phyloP scores from a whole-genome alignment of 2,113 vertebrate species.

The Gadus chalcogrammus region DNA sequence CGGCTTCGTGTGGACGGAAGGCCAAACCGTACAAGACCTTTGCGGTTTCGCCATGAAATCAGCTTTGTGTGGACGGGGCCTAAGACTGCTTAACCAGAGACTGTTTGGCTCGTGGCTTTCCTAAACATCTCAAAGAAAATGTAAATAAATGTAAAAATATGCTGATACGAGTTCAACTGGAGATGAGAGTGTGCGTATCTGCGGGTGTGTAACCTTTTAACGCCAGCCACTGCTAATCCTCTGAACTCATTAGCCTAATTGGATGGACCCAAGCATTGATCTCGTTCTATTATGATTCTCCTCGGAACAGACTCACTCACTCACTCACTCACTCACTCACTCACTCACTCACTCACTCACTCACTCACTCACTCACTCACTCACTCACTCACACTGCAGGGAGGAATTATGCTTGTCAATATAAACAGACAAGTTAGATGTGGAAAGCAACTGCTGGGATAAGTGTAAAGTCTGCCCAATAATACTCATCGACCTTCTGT shows the following conservation, averaged over 20 bases:
- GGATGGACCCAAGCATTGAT: constrained; percentile 55
- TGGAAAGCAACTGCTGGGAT: no score
- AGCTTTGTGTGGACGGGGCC: no score
- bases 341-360: constrained; percentile 5
- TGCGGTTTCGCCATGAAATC: no score
- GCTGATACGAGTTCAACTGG: constrained; percentile 4
- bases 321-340: constrained; percentile 14
- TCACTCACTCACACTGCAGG: neutral
- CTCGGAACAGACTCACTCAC: constrained; percentile 29
- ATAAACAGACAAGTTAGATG: no score
- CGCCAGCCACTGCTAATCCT: constrained; percentile 45
- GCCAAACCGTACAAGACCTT: no score
- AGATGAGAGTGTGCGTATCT: constrained; percentile 14
- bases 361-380: neutral
- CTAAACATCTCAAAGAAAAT: constrained; percentile 22
- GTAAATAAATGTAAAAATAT: constrained; percentile 2
- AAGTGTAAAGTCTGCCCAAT: no score
- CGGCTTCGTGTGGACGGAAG: no score
- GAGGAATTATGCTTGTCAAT: no score
- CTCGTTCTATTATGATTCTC: constrained; percentile 40
- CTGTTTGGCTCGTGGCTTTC: constrained; percentile 2
- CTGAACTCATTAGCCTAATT: constrained; percentile 70
- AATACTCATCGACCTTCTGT: no score
- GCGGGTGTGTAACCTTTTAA: neutral
- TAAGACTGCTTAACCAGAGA: no score